Conservation (phyloP, 2,888 invertebrate species). For the Lymantria dispar region DNA sequence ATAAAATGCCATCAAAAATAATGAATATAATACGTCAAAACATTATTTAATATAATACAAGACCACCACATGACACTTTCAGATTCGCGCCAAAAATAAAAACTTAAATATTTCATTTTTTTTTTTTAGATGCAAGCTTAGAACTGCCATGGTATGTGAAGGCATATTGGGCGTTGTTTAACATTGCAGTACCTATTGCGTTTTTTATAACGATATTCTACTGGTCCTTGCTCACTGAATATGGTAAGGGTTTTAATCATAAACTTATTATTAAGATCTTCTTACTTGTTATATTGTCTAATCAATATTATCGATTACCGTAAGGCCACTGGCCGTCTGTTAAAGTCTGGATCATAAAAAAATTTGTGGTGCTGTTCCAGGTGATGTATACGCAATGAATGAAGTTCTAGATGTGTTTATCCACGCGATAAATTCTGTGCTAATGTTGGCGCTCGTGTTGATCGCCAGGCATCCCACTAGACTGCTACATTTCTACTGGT, state of each 20-base stretch:
- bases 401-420: slow-evolving; percentile 59
- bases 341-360: neutral
- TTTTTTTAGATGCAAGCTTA: slow-evolving; percentile 56
- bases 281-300: too few relatives aligned
- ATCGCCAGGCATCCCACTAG: slow-evolving; percentile 88
- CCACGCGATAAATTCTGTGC: slow-evolving; percentile 85
- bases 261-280: too few relatives aligned
- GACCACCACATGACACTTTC: too few relatives aligned
- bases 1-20: too few relatives aligned
- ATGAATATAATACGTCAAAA: too few relatives aligned
- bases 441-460: slow-evolving; percentile 87
- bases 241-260: slow-evolving; percentile 36
- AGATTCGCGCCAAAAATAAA: too few relatives aligned
- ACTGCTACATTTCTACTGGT: slow-evolving; percentile 81
- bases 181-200: slow-evolving; percentile 56
- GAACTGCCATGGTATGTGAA: slow-evolving; percentile 61
- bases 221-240: slow-evolving; percentile 52
- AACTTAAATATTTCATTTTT: neutral
- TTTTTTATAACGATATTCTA: slow-evolving; percentile 71
- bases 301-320: too few relatives aligned
- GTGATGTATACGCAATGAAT: slow-evolving; percentile 45
- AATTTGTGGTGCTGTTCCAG: slow-evolving; percentile 20
- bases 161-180: slow-evolving; percentile 62
- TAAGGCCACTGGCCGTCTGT: too few relatives aligned
- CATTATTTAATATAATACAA: too few relatives aligned